Base-by-base conservation (phyloP, 2,888 invertebrate species). In the Ectemnius continuus region DNA sequence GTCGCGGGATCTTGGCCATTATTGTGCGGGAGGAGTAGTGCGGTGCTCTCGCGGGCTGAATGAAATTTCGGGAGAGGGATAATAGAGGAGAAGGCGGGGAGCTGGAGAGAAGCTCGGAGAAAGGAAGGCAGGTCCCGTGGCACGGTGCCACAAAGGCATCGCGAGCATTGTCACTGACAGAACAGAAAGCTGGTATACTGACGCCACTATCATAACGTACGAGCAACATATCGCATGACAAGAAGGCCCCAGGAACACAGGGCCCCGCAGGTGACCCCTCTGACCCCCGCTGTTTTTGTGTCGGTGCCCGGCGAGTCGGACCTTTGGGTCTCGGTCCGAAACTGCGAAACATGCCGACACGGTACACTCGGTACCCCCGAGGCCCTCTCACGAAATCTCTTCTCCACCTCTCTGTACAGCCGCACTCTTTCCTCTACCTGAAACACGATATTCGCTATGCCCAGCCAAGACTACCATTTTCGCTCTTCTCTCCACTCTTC, bases 141-240 rank as follows among this genome's bases (percentile, higher is more conserved):
- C 72, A 14, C 52, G 61, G 52, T 48, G 48, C 23, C 64, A 81
- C 79, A 81, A 81, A 81, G 79, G 82, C 76, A 81, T 79, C 72
- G 79, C 73, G 68, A 76, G 81, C 83, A 83, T 83, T 83, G 82
- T 83, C 84, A 77, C 76, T 83, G 84, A 81, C 83, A 83, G 80
- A 83, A 83, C 81, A 83, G 81, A 81, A 75, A 81, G 80, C 70
- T 70, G 76, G 76, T 78, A 78, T 80, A 81, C 78, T 68, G 78
- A 84, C 78, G 80, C 73, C 84, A 83, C 82, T 83, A 88, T 86
- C 86, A 84, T 86, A 88, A 87, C 82, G 85, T 84, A 86, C 83
- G 85, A 85, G 85, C 82, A 84, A 85, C 85, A 86, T 89, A 89
- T 89, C 89, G 87, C 86, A 88, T 89, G 88, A 88, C 89, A 88